Conservation (phyloP, 2,888 invertebrate genomes). For the Sesamia inferens region DNA sequence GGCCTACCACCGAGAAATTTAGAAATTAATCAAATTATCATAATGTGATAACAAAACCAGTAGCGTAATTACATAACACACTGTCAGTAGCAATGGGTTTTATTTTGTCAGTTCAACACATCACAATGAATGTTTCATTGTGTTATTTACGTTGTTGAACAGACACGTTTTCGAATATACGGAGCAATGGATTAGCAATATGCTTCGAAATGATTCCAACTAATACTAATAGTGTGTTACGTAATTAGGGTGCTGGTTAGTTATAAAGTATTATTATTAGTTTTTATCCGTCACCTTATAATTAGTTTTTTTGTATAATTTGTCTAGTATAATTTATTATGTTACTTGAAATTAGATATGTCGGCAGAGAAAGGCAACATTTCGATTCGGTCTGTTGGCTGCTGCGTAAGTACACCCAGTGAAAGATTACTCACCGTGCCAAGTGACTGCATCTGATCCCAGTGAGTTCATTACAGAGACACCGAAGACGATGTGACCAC, state of each 20-base stretch:
- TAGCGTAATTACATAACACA: no score
- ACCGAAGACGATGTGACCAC: conserved; percentile 51
- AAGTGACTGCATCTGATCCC: conserved; percentile 52
- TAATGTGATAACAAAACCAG: conserved; percentile 3
- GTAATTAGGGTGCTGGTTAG: no score
- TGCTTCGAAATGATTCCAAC: no score
- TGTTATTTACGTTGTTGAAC: no score
- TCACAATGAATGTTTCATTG: no score
- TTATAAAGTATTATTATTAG: no score
- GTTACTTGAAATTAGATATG: conserved; percentile 56
- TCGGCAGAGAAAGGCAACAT: conserved; percentile 53
- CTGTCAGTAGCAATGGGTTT: no score
- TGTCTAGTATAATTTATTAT: not conserved
- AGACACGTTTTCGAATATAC: no score
- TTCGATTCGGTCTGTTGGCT: conserved; percentile 55
- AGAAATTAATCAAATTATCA: conserved; percentile 10
- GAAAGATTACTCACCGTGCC: conserved; percentile 58
- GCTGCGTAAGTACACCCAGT: conserved; percentile 35
- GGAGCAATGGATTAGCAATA: no score
- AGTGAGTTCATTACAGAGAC: conserved; percentile 50
- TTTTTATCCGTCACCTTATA: not conserved
- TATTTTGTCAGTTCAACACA: no score
- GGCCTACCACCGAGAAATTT: no score
- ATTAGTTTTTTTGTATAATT: conserved; percentile 5
- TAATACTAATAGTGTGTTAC: no score